Base-by-base conservation (phyloP, 2,797 vertebrate genomes). In the Xenops minutus region DNA sequence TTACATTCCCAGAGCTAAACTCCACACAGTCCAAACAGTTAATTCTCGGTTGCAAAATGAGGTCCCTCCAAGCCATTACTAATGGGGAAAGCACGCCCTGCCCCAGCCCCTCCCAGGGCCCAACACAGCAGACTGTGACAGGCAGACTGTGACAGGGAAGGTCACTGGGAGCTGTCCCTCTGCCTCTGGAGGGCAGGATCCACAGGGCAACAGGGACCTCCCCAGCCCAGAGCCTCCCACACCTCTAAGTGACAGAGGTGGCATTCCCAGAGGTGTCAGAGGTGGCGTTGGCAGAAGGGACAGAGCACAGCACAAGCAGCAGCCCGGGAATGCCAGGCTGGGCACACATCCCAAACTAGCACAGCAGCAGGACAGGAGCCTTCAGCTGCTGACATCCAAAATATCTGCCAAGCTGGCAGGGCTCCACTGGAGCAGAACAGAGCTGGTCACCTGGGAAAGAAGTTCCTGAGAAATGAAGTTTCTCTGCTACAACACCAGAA, bases 271-370 rank as follows among this genome's bases (percentile, higher is more conserved):
- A 12, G 13, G 19, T 12, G 59, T 17, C 71, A 30, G 43, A 27
- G 4, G 15, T 6, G 59, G 4, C 41, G 52, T 6, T 78, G 66
- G 80, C 7, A 54, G 37, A 26, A 1, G 12, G 82, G 17, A 26
- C 76, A 37, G 52, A 59, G 67, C 71, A 52, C 8, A 7, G 48
- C 58, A 55, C 0, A 2, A 72, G 62, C 34, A 39, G 37, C 59
- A 54, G 34, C 41, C 48, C 0, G 0, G 29, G 27, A 48, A 73
- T 2, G 4, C 1, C 2, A 14, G 23, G 6, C 1, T 4, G 44
- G 4, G 8, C 48, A 4, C 8, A 2, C 59, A 49, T 48, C 41
- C 1, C 55, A 59, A 8, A 26, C 68, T 3, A 12, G 15, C 12
- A 3, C 43, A 43, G 46, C 71, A 46, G 16, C 29, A 19, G 56